Evolutionary conservation across 2,113 vertebrate genomes (phyloP), one percentile per base, ranked within the genome.

Genomic region (Miniopterus natalensis): DNA sequence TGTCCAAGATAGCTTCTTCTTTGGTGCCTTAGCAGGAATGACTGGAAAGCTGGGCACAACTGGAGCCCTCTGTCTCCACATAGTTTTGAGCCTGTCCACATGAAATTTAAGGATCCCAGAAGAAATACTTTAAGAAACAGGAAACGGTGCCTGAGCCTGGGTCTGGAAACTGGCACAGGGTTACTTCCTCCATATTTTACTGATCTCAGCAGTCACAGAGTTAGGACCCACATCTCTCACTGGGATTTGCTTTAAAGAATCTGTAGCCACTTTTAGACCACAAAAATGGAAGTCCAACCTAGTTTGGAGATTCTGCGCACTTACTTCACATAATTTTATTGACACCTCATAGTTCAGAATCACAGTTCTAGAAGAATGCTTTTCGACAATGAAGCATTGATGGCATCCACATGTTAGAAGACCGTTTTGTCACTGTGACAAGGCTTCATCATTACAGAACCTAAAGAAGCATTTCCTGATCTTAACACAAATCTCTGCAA

Each of bases 401-500:
- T 4, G 36, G 12, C 6, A 27, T 29, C 70, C 94, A 65, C 40
- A 8, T 31, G 17, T 83, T 31, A 92, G 49, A 71, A 97, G 31
- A 63, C 45, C 23, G 5, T 49, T 74, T 65, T 73, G 92, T 88
- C 53, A 36, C 27, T 73, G 25, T 42, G 59, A 90, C 61, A 88
- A 92, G 87, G 45, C 36, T 68, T 94, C 49, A 31, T 55, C 66
- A 65, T 71, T 47, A 47, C 11, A 68, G 31, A 96, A 74, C 61
- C 73, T 81, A 51, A 79, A 95, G 49, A 88, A 59, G 80, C 81
- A 88, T 57, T 90, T 88, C 91, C 81, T 87, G 61, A 80, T 95
- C 94, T 84, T 74, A 84, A 71, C 42, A 93, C 3, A 42, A 96
- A 61, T 86, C 89, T 97, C 79, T 92, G 31, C 79, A 95, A 97